These are phyloP conservation scores for Esox lucius DNA, from an alignment of 2,797 vertebrate genomes.

Conservation along the genomic window DNA sequence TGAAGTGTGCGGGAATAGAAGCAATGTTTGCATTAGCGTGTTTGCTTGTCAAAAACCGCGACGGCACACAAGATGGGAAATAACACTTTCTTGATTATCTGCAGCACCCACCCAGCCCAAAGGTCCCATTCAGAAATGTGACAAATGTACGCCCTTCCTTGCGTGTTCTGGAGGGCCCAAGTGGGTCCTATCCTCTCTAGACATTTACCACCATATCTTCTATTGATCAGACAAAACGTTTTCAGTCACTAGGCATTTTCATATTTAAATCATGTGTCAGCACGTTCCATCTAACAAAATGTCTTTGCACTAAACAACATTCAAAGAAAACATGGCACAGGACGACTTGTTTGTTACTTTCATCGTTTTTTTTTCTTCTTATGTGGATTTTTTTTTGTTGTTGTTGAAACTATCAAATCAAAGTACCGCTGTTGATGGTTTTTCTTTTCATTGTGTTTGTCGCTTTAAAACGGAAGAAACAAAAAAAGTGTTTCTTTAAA, in stretches of 20 bases:
- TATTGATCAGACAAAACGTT: conserved; percentile 56
- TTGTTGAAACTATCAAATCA: conserved; percentile 81
- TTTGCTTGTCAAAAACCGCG: conserved; percentile 60
- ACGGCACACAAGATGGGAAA: conserved; percentile 61
- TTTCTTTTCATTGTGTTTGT: conserved; percentile 59
- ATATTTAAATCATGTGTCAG: conserved; percentile 80
- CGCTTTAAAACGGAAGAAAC: conserved; percentile 59
- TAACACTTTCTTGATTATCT: conserved; percentile 52
- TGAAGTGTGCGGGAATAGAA: conserved; percentile 41
- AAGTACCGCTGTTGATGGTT: conserved; percentile 41
- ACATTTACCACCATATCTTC: conserved; percentile 43
- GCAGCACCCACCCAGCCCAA: conserved; percentile 32
- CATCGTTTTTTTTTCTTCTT: conserved; percentile 44
- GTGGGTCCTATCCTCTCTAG: conserved; percentile 1
- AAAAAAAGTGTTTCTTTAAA: conserved; percentile 62
- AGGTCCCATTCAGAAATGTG: conserved; percentile 21
- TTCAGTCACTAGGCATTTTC: conserved; percentile 80
- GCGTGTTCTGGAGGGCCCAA: not conserved
- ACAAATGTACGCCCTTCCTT: not conserved
- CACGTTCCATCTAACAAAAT: conserved; percentile 85
- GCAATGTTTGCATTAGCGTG: conserved; percentile 45
- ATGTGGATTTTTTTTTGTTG: conserved; percentile 60
- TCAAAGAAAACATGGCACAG: conserved; percentile 94
- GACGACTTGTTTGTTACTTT: conserved; percentile 76
- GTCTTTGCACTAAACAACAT: conserved; percentile 89